These are phyloP conservation scores for Petaurus breviceps DNA, from an alignment of 2,113 vertebrate genomes.

Conservation along the genomic window DNA sequence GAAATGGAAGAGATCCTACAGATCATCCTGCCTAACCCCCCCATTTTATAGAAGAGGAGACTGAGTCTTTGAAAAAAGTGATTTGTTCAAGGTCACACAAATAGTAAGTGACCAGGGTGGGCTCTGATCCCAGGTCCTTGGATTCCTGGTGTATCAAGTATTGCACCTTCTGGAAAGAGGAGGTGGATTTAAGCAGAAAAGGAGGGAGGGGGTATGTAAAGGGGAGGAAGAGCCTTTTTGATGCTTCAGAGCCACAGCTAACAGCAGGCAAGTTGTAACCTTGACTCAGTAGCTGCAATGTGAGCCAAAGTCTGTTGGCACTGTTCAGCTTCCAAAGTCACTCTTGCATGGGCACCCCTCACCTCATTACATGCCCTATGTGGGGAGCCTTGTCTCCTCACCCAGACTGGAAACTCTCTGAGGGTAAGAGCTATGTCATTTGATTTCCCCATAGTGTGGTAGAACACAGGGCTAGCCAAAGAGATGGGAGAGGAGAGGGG, in stretches of 20 bases:
- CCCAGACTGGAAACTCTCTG: neutral
- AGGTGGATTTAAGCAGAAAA: neutral
- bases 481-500: neutral
- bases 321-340: neutral
- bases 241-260: neutral
- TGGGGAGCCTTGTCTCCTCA: neutral
- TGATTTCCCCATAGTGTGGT: neutral
- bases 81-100: neutral
- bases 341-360: neutral
- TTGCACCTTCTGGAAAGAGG: neutral
- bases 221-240: neutral
- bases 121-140: neutral
- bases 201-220: neutral
- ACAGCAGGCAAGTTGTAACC: neutral
- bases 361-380: neutral
- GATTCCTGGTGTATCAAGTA: neutral
- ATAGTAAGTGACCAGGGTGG: too few relatives aligned
- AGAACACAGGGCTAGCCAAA: neutral
- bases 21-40: neutral
- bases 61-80: neutral
- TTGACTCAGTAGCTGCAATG: neutral
- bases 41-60: neutral
- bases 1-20: neutral
- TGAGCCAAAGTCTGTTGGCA: neutral
- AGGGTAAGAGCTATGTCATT: neutral